Conservation (phyloP, 2,113 vertebrate genomes). For the Perca schrenkii region DNA sequence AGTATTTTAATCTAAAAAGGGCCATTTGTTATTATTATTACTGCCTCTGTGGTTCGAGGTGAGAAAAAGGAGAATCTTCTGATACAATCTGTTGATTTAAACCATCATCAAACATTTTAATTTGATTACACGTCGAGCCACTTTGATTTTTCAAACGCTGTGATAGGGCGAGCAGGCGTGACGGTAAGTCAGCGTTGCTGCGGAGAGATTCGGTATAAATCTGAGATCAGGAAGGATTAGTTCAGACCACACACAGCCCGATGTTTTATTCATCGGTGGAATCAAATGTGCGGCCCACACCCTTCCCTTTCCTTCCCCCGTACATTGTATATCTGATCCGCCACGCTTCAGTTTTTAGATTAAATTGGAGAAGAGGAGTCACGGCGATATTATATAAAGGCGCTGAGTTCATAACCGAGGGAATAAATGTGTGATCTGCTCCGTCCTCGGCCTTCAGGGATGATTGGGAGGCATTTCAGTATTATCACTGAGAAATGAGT, state of each 20-base stretch:
- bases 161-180: too few relatives aligned
- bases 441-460: not conserved
- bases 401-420: not conserved
- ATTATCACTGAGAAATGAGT: too few relatives aligned
- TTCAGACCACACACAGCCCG: constrained; percentile 13
- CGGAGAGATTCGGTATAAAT: not conserved
- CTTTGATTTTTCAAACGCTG: too few relatives aligned
- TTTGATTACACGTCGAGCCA: too few relatives aligned
- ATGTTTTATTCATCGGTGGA: constrained; percentile 51
- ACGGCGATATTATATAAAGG: not conserved
- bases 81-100: too few relatives aligned
- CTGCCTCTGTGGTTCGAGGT: too few relatives aligned
- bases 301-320: not conserved
- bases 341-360: constrained; percentile 4
- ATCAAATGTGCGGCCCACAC: constrained; percentile 3
- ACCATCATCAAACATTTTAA: too few relatives aligned
- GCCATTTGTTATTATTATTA: too few relatives aligned
- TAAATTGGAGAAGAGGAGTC: constrained; percentile 37
- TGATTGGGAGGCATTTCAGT: not conserved
- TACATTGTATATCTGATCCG: constrained; percentile 20
- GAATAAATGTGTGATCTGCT: not conserved
- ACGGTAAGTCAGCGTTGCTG: too few relatives aligned
- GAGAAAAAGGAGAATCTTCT: too few relatives aligned
- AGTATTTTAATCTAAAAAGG: too few relatives aligned
- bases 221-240: not conserved